A percentile compares a stretch with the other conserved stretches of the same genome.
Evolutionary conservation across 1,140 invertebrate genomes (phyloP).

Genomic region (Laupala kohalensis): DNA sequence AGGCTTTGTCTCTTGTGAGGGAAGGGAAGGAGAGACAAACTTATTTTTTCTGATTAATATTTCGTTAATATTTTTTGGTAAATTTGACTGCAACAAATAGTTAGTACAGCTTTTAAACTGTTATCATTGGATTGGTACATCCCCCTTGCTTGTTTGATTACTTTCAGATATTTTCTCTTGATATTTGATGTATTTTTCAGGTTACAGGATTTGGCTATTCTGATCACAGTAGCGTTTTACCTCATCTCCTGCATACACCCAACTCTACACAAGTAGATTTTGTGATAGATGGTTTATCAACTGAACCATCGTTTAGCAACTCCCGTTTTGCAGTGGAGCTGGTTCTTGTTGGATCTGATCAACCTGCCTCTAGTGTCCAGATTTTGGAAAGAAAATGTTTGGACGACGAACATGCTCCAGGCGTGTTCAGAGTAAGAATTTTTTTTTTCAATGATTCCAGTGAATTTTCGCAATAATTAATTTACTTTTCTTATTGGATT

Average conservation of each 20-base stretch:
- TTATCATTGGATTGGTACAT: too few relatives aligned
- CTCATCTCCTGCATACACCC: constrained; percentile 45
- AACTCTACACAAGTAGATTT: constrained; percentile 49
- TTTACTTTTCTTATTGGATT: not conserved
- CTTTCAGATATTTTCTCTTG: too few relatives aligned
- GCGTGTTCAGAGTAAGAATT: constrained; percentile 46
- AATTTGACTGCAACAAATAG: too few relatives aligned
- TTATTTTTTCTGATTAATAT: too few relatives aligned
- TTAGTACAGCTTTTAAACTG: too few relatives aligned
- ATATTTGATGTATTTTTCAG: constrained; percentile 30
- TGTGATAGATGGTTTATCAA: constrained; percentile 37
- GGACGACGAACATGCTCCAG: constrained; percentile 59
- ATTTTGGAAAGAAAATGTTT: constrained; percentile 39
- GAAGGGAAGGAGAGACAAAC: too few relatives aligned
- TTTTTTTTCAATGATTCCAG: not conserved
- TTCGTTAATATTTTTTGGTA: too few relatives aligned
- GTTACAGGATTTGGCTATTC: constrained; percentile 35
- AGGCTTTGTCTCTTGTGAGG: too few relatives aligned
- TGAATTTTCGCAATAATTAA: not conserved
- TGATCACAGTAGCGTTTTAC: constrained; percentile 36
- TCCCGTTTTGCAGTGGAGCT: constrained; percentile 46
- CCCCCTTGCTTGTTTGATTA: too few relatives aligned
- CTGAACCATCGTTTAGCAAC: constrained; percentile 29
- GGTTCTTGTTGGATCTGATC: constrained; percentile 32
- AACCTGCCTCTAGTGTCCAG: constrained; percentile 24